Evolutionary conservation across 2,888 invertebrate species (phyloP).

Genomic region (Perithous albicinctus): DNA sequence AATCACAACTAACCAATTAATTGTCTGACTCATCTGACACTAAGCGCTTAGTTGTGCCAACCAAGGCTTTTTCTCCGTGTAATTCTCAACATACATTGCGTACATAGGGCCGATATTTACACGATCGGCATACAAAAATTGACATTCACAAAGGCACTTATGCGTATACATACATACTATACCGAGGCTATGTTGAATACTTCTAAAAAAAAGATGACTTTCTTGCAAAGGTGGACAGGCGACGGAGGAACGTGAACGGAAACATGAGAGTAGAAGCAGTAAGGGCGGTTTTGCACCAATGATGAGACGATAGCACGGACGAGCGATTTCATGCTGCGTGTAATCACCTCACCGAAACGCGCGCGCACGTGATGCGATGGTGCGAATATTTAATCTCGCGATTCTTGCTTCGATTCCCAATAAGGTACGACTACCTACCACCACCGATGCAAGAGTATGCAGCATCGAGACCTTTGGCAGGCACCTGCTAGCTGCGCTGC

Average conservation of each 20-base stretch:
- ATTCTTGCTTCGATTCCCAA: slow-evolving; percentile 71
- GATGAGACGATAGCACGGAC: slow-evolving; percentile 15
- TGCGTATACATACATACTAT: too few relatives aligned
- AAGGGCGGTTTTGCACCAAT: not conserved
- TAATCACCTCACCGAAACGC: slow-evolving; percentile 34
- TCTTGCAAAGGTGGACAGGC: too few relatives aligned
- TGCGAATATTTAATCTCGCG: slow-evolving; percentile 68
- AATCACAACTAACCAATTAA: too few relatives aligned
- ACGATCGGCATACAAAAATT: too few relatives aligned
- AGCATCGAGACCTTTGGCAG: slow-evolving; percentile 38
- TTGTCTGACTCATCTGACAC: too few relatives aligned
- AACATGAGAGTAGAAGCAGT: not conserved
- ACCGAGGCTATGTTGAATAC: too few relatives aligned
- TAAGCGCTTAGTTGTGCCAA: too few relatives aligned
- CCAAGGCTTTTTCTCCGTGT: too few relatives aligned
- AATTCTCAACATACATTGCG: too few relatives aligned
- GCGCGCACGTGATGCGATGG: slow-evolving; percentile 45
- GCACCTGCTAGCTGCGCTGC: slow-evolving; percentile 12
- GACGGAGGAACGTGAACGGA: not conserved
- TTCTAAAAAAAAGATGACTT: too few relatives aligned
- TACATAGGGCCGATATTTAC: too few relatives aligned
- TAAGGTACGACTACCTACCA: slow-evolving; percentile 58
- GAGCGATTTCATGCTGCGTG: slow-evolving; percentile 2
- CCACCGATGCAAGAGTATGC: not conserved
- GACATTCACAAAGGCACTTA: too few relatives aligned